phyloP scores from a whole-genome alignment of 2,888 invertebrate species.

The Stratiomys singularior region DNA sequence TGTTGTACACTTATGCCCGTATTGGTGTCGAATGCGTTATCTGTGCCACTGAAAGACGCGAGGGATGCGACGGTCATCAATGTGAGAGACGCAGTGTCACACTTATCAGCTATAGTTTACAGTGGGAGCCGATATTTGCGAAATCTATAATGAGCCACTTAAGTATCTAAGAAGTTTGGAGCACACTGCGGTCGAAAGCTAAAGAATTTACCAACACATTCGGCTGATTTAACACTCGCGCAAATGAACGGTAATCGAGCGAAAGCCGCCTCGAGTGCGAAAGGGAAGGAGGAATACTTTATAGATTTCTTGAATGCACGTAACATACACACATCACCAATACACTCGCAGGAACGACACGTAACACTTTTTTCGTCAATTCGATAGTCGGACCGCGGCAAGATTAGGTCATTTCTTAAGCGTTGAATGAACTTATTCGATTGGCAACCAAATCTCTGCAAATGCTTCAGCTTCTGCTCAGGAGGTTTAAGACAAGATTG shows the following conservation, averaged over 20 bases:
- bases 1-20: background rate
- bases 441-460: too few species aligned
- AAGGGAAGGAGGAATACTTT: background rate
- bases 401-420: slow-evolving; percentile 7
- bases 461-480: too few species aligned
- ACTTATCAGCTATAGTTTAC: slow-evolving; percentile 22
- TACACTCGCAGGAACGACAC: slow-evolving; percentile 46
- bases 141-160: slow-evolving; percentile 30
- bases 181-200: background rate
- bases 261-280: slow-evolving; percentile 1
- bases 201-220: slow-evolving; percentile 36
- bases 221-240: background rate
- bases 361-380: slow-evolving; percentile 47
- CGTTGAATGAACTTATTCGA: background rate
- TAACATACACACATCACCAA: slow-evolving; percentile 40
- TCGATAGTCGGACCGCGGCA: background rate
- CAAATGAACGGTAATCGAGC: slow-evolving; percentile 1
- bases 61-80: background rate
- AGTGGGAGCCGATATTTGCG: slow-evolving; percentile 20
- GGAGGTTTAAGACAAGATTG: too few species aligned
- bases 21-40: background rate
- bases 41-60: background rate
- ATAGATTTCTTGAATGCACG: slow-evolving; percentile 4
- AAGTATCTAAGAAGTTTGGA: slow-evolving; percentile 9
- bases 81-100: slow-evolving; percentile 9